These are phyloP conservation scores for Sebastes jordani DNA, from an alignment of 2,797 vertebrate species.

Conservation along the genomic window DNA sequence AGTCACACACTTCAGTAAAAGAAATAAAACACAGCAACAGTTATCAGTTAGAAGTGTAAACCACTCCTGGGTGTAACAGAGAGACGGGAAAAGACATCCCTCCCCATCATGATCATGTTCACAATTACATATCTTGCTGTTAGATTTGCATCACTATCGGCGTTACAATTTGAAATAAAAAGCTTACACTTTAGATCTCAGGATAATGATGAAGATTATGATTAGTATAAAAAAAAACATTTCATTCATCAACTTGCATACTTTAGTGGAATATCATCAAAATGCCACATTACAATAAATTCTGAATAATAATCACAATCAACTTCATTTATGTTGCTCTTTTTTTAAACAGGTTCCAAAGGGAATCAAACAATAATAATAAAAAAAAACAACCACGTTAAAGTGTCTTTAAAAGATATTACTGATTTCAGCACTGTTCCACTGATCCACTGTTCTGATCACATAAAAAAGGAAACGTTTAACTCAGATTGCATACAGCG, in stretches of 20 bases:
- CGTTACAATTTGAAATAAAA: too few relatives aligned
- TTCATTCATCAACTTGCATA: background rate
- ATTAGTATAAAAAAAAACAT: background rate
- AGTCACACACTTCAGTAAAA: background rate
- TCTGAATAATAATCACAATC: background rate
- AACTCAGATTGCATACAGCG: background rate
- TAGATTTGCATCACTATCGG: background rate
- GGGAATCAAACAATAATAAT: background rate
- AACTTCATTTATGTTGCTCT: background rate
- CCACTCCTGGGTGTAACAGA: background rate
- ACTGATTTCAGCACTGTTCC: background rate
- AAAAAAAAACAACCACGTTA: too few relatives aligned
- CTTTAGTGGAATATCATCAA: constrained; percentile 2
- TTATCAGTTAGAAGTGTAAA: background rate
- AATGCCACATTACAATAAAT: constrained; percentile 28
- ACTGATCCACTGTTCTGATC: background rate
- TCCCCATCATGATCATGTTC: background rate
- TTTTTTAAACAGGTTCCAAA: background rate
- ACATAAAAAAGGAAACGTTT: background rate
- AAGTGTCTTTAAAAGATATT: too few relatives aligned
- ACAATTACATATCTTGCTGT: background rate
- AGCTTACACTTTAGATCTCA: background rate
- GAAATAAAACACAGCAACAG: background rate
- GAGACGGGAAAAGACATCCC: background rate
- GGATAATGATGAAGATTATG: background rate